These are phyloP conservation scores for Spilogale gracilis DNA, from an alignment of 2,113 vertebrate species.

Conservation along the genomic window DNA sequence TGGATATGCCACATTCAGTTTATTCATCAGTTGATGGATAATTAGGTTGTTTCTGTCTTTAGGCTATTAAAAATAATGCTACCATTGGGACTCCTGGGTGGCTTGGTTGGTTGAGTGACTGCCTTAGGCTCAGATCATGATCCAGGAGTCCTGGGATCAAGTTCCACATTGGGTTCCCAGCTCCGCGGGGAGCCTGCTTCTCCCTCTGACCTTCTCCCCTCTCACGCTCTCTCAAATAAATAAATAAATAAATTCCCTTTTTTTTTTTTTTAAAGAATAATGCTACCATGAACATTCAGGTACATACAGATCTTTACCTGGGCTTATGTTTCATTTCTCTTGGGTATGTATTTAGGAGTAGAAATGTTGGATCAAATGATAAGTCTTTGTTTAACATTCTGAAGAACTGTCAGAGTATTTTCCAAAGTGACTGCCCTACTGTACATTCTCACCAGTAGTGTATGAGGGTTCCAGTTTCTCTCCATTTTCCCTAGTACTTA, in stretches of 20 bases:
- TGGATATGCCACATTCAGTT: background rate
- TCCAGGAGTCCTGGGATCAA: no score
- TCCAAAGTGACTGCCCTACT: background rate
- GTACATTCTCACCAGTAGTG: background rate
- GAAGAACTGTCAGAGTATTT: background rate
- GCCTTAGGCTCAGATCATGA: no score
- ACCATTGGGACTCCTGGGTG: no score
- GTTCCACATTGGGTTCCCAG: no score
- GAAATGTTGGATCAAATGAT: background rate
- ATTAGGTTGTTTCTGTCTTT: background rate
- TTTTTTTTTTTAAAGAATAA: background rate
- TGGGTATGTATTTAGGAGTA: background rate
- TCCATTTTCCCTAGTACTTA: background rate
- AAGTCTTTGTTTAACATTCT: background rate
- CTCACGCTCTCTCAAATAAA: no score
- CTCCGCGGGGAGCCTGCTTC: no score
- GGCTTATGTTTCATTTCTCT: constrained; percentile 7
- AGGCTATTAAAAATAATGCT: background rate
- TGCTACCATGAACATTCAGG: background rate
- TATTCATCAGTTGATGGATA: background rate
- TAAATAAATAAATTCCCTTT: no score
- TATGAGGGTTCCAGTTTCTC: background rate
- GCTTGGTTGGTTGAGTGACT: no score
- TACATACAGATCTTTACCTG: background rate
- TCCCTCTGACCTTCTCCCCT: no score